These are phyloP conservation scores for Arrhopalites spinosus DNA, from an alignment of 2,888 invertebrate genomes.

Conservation along the genomic window DNA sequence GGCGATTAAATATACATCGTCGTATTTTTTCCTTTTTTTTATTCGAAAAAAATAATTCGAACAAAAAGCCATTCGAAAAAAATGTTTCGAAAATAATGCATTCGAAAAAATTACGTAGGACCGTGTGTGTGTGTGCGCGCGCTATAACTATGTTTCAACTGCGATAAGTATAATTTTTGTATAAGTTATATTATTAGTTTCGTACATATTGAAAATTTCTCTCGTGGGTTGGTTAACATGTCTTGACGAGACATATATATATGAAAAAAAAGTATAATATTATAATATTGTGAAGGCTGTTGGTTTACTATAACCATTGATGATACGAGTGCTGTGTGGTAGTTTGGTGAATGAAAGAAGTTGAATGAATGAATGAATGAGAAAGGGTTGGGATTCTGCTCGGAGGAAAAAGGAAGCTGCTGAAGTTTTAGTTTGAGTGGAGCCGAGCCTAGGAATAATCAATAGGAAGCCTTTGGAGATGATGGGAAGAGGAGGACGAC, in stretches of 20 bases:
- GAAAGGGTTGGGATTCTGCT: not conserved
- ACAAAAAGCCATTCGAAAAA: no score
- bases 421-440: slow-evolving; percentile 7
- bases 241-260: not conserved
- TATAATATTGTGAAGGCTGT: not conserved
- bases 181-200: no score
- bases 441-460: slow-evolving; percentile 27
- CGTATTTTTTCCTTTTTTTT: no score
- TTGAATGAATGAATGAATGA: slow-evolving; percentile 30
- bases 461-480: slow-evolving; percentile 26
- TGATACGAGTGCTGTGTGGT: slow-evolving; percentile 1
- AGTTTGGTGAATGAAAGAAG: slow-evolving; percentile 36
- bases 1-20: no score
- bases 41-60: no score
- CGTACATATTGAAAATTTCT: not conserved
- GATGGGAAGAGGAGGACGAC: slow-evolving; percentile 32
- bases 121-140: no score
- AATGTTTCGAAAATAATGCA: no score
- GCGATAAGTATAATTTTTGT: not conserved
- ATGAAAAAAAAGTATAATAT: not conserved
- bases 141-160: slow-evolving; percentile 1
- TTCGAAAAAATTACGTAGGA: not conserved
- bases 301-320: not conserved
- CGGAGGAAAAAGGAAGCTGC: not conserved
- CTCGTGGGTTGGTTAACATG: no score